Evolutionary conservation across 1,140 invertebrate species (phyloP).

Genomic region (Spodoptera frugiperda): DNA sequence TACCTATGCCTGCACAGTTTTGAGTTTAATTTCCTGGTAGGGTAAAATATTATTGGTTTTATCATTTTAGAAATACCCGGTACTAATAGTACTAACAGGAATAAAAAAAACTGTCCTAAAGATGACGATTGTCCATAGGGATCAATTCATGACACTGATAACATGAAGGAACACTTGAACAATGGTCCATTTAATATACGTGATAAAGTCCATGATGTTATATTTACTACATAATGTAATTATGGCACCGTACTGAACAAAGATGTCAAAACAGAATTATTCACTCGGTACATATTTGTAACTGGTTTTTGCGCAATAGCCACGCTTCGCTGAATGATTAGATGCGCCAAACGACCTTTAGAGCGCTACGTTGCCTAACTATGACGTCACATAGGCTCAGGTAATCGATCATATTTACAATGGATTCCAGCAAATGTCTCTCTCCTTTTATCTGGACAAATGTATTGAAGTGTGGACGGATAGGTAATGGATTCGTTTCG

Average conservation of each 20-base stretch:
- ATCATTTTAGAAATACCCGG: too few species aligned
- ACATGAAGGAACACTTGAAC: too few species aligned
- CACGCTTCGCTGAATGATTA: constrained; percentile 66
- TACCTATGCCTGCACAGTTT: too few species aligned
- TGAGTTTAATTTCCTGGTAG: too few species aligned
- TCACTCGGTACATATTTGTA: constrained; percentile 43
- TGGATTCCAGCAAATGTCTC: constrained; percentile 55
- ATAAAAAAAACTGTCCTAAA: too few species aligned
- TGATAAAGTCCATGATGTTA: too few species aligned
- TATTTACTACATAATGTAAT: constrained; percentile 14
- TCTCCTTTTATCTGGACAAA: constrained; percentile 36
- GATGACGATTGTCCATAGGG: too few species aligned
- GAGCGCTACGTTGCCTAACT: constrained; percentile 53
- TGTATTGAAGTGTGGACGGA: not conserved
- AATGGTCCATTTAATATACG: too few species aligned
- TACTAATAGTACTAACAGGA: too few species aligned
- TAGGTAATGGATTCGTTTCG: not conserved
- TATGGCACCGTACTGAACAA: constrained; percentile 34
- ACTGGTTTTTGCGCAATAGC: constrained; percentile 55
- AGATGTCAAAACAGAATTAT: constrained; percentile 40
- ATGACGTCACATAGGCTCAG: constrained; percentile 63
- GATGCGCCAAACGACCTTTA: constrained; percentile 70
- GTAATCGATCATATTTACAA: constrained; percentile 54
- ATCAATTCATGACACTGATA: too few species aligned
- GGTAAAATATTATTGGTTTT: too few species aligned